These are phyloP conservation scores for Chaenodraco wilsoni DNA, from an alignment of 2,797 vertebrate genomes.

Conservation along the genomic window DNA sequence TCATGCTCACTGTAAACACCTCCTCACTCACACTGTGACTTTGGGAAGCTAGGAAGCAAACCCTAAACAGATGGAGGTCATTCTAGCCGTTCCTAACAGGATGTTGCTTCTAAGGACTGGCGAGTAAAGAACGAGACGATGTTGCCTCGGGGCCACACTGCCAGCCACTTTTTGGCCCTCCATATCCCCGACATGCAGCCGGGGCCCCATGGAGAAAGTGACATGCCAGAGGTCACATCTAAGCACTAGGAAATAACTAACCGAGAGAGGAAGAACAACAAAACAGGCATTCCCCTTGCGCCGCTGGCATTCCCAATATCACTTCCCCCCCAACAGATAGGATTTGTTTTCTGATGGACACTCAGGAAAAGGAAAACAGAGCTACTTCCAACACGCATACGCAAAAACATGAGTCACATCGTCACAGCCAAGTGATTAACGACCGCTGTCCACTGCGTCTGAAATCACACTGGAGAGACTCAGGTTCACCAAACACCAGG, in stretches of 20 bases:
- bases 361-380: slow-evolving; percentile 62
- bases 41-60: slow-evolving; percentile 53
- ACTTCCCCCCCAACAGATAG: slow-evolving; percentile 58
- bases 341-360: slow-evolving; percentile 73
- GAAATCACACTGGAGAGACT: slow-evolving; percentile 79
- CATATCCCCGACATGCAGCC: slow-evolving; percentile 28
- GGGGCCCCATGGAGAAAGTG: slow-evolving; percentile 43
- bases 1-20: slow-evolving; percentile 42
- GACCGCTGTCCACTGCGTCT: slow-evolving; percentile 73
- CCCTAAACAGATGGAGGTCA: slow-evolving; percentile 62
- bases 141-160: slow-evolving; percentile 43
- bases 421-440: slow-evolving; percentile 75
- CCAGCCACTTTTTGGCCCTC: slow-evolving; percentile 38
- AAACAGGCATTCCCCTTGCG: slow-evolving; percentile 42
- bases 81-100: slow-evolving; percentile 38
- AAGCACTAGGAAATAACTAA: slow-evolving; percentile 69
- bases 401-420: slow-evolving; percentile 37
- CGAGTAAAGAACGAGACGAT: slow-evolving; percentile 19
- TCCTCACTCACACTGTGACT: slow-evolving; percentile 40
- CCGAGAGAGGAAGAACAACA: slow-evolving; percentile 70
- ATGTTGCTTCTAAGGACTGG: slow-evolving; percentile 45
- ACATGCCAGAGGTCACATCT: slow-evolving; percentile 64
- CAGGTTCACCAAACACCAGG: slow-evolving; percentile 81
- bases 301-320: slow-evolving; percentile 56
- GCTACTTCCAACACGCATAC: slow-evolving; percentile 51